These are phyloP conservation scores for Drosophila burlai DNA, from an alignment of 1,140 invertebrate genomes.

Conservation along the genomic window DNA sequence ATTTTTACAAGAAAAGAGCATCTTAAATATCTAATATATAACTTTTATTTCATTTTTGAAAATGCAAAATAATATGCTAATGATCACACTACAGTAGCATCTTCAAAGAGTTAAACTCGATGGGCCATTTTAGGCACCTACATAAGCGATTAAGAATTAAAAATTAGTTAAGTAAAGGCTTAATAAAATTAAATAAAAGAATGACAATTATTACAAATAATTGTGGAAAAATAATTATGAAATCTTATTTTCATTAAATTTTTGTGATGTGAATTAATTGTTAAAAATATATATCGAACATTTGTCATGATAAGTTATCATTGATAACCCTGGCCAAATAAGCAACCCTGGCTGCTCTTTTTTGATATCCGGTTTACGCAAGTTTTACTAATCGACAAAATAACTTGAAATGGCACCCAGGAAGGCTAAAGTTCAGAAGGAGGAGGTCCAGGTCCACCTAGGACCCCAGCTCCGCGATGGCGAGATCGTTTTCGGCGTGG, in stretches of 20 bases:
- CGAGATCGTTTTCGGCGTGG: constrained; percentile 99
- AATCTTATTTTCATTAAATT: neutral
- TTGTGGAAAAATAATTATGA: neutral
- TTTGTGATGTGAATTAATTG: neutral
- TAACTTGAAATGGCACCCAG: constrained; percentile 95
- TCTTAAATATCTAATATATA: neutral
- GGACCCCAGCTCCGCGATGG: constrained; percentile 99
- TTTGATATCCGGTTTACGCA: too few species aligned
- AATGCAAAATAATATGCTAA: too few species aligned
- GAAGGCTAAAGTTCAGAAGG: constrained; percentile 98
- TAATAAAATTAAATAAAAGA: neutral
- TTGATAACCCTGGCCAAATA: neutral
- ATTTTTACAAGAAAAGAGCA: neutral
- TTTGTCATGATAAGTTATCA: too few species aligned
- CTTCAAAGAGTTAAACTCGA: too few species aligned
- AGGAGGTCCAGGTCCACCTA: constrained; percentile 97
- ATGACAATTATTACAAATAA: neutral
- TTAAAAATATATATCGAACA: neutral
- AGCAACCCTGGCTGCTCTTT: neutral
- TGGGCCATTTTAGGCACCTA: too few species aligned
- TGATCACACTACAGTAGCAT: neutral
- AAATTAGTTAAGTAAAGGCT: neutral
- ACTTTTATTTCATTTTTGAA: too few species aligned
- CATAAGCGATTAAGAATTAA: too few species aligned
- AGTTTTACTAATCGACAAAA: constrained; percentile 36